Base-by-base conservation (phyloP, 2,113 vertebrate species). In the Motacilla alba region DNA sequence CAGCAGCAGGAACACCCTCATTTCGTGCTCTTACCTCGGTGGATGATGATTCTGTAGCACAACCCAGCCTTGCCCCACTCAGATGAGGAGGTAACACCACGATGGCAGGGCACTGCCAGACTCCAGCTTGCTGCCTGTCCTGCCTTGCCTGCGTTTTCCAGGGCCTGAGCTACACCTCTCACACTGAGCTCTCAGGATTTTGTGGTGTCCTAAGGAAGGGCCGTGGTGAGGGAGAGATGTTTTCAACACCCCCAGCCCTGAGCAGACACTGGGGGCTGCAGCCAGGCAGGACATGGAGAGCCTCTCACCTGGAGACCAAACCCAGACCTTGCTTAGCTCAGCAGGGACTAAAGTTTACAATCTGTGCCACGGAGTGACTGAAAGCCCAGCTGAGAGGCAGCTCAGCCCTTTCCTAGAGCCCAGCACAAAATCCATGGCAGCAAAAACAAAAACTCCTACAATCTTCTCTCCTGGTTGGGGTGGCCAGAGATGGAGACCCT, bases 261-360 rank as follows among this genome's bases (percentile, higher is more conserved):
- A 66, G 81, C 73, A 87, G 80, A 58, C 2, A 3, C 64, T 70
- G 49, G 24, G 37, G 50, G 62, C 73, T 89, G 73, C 53, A 81
- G 91, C 63, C 31, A 60, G 49, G 59, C 53, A 88, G 1, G 8
- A 83, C 43, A 41, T 63, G 43, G 33, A 64, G 44, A 93, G 27
- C 55, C 70, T 90, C 83, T 91, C 50, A 39, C 55, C 59, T 84
- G 46, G 58, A 91, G 50, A 76, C 39, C 39, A 67, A 73, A 90
- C 56, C 82, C 63, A 93, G 49, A 50, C n/a, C 72, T 33, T 52
- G 43, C 44, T 93, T 81, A 21, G 84, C 75, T 74, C 60, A 72
- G 60, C n/a, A 56, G 86, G 56, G 58, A 93, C 90, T 96, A 22
- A 96, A 83, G 83, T 93, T 94, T 94, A 89, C 95, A 76, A 6